Conservation (phyloP, 2,113 vertebrate genomes). For the Lagopus muta region DNA sequence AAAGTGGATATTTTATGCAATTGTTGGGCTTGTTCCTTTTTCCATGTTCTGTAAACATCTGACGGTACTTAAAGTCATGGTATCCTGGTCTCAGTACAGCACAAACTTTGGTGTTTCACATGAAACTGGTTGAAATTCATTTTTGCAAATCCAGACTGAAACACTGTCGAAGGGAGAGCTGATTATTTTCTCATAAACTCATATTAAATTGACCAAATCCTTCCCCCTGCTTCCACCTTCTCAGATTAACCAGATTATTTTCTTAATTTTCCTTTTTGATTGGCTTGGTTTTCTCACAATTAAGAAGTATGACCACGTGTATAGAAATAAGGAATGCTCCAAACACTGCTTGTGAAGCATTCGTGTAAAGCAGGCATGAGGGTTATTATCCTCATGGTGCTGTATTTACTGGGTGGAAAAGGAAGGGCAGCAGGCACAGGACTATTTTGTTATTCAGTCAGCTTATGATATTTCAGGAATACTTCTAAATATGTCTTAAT, state of each 20-base stretch:
- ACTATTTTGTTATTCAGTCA: background rate
- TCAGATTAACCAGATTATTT: background rate
- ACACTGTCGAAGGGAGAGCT: background rate
- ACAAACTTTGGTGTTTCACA: background rate
- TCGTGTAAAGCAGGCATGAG: background rate
- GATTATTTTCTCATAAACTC: background rate
- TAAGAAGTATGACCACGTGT: background rate
- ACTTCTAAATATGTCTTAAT: background rate
- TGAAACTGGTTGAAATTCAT: background rate
- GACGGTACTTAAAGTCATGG: constrained; percentile 48
- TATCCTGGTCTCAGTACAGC: background rate
- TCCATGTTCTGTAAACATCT: constrained; percentile 81
- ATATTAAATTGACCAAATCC: background rate
- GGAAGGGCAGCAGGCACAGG: background rate
- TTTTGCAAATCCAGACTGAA: background rate
- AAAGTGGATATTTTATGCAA: constrained; percentile 48
- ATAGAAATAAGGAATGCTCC: background rate
- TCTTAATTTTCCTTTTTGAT: background rate
- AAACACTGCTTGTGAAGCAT: background rate
- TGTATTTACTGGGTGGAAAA: background rate
- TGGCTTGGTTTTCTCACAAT: background rate
- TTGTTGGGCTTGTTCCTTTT: constrained; percentile 51
- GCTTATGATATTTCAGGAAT: background rate
- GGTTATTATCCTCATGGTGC: background rate
- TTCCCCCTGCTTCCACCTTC: rapidly evolving